A percentile compares a stretch with the other conserved stretches of the same genome.
Evolutionary conservation across 2,797 vertebrate species (phyloP).

Genomic region (Mormyrus hasselquistii): DNA sequence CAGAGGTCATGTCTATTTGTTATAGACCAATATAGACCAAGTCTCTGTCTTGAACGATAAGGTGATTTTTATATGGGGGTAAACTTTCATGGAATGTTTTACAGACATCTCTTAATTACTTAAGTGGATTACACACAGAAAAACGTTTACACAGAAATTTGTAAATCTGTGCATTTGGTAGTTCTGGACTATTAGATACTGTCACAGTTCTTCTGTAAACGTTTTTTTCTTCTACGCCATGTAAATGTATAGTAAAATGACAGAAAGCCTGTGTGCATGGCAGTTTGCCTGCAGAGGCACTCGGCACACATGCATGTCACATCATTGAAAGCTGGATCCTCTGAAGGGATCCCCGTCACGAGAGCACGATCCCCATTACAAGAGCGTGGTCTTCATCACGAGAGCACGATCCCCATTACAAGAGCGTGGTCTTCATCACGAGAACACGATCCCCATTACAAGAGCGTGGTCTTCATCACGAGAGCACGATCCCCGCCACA

Average conservation of each 20-base stretch:
- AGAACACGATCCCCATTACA: too few relatives aligned
- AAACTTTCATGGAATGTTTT: neutral
- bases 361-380: neutral
- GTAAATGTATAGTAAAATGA: neutral
- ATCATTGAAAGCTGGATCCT: neutral
- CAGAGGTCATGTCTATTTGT: neutral
- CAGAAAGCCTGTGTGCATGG: neutral
- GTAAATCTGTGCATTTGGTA: neutral
- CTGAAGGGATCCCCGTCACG: neutral
- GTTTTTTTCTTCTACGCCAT: neutral
- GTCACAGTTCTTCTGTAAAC: neutral
- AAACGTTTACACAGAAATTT: neutral
- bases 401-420: too few relatives aligned
- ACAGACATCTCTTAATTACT: neutral
- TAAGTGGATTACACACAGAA: neutral
- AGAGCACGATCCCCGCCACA: neutral
- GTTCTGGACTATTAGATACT: neutral
- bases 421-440: neutral
- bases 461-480: neutral
- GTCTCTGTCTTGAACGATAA: neutral
- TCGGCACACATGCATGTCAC: neutral
- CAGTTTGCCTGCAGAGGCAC: neutral
- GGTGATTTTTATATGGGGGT: neutral
- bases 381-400: neutral
- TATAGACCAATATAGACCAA: neutral